These are phyloP conservation scores for Drosophila subpulchrella DNA, from an alignment of 1,140 invertebrate species.

Conservation along the genomic window DNA sequence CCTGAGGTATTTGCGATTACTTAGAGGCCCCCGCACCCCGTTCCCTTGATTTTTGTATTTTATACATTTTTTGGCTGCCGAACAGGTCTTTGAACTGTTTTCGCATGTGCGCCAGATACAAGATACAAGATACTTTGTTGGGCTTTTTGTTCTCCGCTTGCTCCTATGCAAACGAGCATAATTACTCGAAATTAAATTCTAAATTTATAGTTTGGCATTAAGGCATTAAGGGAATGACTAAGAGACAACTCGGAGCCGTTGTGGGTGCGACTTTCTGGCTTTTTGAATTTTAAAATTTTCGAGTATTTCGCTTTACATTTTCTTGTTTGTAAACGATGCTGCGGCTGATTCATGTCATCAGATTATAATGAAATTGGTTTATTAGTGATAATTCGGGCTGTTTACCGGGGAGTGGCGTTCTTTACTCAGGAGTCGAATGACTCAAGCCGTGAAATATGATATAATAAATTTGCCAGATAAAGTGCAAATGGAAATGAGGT, in stretches of 20 bases:
- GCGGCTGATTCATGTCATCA: constrained; percentile 67
- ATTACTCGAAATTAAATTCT: constrained; percentile 80
- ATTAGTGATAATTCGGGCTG: constrained; percentile 70
- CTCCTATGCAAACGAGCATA: constrained; percentile 72
- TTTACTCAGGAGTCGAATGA: constrained; percentile 27
- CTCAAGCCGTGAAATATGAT: constrained; percentile 62
- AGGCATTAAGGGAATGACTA: constrained; percentile 45
- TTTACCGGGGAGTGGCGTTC: constrained; percentile 46
- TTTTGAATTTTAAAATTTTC: not conserved
- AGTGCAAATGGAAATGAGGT: constrained; percentile 51
- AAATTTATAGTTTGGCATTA: constrained; percentile 77
- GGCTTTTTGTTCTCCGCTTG: constrained; percentile 40
- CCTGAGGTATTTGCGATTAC: constrained; percentile 51
- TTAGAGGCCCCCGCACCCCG: constrained; percentile 10
- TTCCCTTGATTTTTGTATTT: constrained; percentile 22
- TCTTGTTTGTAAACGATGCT: constrained; percentile 40
- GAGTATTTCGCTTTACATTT: constrained; percentile 41
- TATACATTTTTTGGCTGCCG: constrained; percentile 48
- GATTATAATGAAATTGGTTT: constrained; percentile 78
- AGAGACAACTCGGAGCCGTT: constrained; percentile 48
- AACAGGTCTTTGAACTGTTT: constrained; percentile 80
- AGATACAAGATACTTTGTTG: constrained; percentile 41
- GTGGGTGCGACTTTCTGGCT: constrained; percentile 23
- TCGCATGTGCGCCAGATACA: constrained; percentile 78
- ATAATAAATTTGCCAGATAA: constrained; percentile 61